Evolutionary conservation across 2,113 vertebrate species (phyloP).

Genomic region (Cacatua alba): DNA sequence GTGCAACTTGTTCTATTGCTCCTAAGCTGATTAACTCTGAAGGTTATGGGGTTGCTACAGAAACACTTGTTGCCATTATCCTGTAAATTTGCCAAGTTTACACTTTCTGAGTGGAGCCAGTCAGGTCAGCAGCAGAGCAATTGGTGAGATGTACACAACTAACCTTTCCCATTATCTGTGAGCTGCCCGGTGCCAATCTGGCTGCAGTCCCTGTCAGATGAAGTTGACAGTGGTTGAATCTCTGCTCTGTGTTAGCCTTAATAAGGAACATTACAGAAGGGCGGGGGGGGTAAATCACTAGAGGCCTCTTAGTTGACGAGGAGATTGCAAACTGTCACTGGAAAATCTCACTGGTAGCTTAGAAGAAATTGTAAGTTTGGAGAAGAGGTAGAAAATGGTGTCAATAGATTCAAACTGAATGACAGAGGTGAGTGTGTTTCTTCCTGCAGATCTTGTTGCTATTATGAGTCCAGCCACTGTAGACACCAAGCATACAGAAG

Average conservation of each 20-base stretch:
- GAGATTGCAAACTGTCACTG: conserved; percentile 1
- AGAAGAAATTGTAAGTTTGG: conserved; percentile 2
- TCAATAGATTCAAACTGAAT: background rate
- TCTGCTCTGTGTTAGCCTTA: conserved; percentile 43
- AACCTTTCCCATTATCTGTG: conserved; percentile 58
- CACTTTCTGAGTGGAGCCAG: background rate
- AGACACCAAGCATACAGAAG: conserved; percentile 84
- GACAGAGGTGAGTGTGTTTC: conserved; percentile 46
- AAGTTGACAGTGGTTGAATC: conserved; percentile 31
- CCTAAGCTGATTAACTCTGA: background rate
- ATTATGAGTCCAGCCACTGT: conserved; percentile 84
- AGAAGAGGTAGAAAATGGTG: background rate
- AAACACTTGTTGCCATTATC: background rate
- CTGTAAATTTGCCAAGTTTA: conserved; percentile 31
- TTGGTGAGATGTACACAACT: conserved; percentile 45
- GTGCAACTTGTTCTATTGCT: background rate
- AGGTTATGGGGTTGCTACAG: background rate
- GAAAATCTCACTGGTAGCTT: conserved; percentile 10
- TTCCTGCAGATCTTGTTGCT: conserved; percentile 86
- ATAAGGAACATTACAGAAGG: conserved; percentile 14
- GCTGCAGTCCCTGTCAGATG: conserved; percentile 40
- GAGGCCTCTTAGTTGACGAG: conserved; percentile 2
- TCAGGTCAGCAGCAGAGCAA: conserved; percentile 35
- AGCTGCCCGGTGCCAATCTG: conserved; percentile 29
- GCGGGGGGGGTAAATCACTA: background rate